Conservation (phyloP, 1,140 invertebrate species). For the Bombus superbus region DNA sequence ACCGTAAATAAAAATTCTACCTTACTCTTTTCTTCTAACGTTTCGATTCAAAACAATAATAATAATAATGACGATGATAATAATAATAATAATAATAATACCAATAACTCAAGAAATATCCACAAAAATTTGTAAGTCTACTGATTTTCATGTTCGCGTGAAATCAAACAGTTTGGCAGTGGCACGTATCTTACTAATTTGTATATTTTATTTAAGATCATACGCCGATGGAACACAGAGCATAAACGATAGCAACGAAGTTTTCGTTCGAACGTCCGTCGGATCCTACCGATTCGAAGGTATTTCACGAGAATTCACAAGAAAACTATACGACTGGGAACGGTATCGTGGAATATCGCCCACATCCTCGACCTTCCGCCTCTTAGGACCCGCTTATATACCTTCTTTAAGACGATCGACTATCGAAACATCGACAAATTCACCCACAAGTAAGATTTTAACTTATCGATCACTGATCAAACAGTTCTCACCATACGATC, state of each 20-base stretch:
- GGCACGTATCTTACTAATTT: too few species aligned
- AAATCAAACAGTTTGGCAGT: too few species aligned
- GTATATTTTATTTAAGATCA: slow-evolving; percentile 9
- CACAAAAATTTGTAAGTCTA: too few species aligned
- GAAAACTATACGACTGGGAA: slow-evolving; percentile 96
- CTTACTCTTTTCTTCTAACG: too few species aligned
- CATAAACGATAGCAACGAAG: slow-evolving; percentile 86
- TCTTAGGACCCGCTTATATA: slow-evolving; percentile 84
- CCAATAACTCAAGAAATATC: too few species aligned
- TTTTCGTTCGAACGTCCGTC: slow-evolving; percentile 90
- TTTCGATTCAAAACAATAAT: neutral
- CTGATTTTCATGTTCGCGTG: too few species aligned
- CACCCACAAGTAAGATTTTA: slow-evolving; percentile 18
- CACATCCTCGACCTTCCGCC: slow-evolving; percentile 90
- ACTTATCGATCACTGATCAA: neutral
- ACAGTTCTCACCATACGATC: neutral
- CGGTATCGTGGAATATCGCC: slow-evolving; percentile 91
- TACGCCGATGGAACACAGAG: slow-evolving; percentile 47
- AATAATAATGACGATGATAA: neutral
- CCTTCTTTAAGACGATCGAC: slow-evolving; percentile 31
- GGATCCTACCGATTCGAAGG: slow-evolving; percentile 93
- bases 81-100: neutral
- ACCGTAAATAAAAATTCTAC: neutral
- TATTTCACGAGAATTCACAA: slow-evolving; percentile 93
- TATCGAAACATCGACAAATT: neutral